phyloP scores from a whole-genome alignment of 2,797 vertebrate species.

The Phyllotis vaccarum region DNA sequence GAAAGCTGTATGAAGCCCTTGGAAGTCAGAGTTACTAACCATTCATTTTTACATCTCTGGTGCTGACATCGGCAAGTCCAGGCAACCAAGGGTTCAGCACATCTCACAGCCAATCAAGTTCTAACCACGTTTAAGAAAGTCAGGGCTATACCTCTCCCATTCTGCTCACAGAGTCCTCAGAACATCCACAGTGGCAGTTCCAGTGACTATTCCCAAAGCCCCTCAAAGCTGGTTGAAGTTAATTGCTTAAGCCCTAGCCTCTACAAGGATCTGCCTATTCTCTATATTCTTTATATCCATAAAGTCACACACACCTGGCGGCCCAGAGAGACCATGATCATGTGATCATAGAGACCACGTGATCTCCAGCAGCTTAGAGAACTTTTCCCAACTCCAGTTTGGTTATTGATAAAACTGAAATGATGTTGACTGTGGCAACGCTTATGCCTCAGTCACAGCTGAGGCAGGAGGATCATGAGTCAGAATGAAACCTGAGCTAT shows the following conservation, averaged over 20 bases:
- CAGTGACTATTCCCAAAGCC: background rate
- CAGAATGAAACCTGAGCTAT: too few relatives aligned
- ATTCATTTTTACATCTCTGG: slow-evolving; percentile 2
- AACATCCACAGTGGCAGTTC: background rate
- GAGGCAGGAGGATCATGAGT: background rate
- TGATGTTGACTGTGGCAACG: background rate
- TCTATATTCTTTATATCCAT: background rate
- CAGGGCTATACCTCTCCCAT: background rate
- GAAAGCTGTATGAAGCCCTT: background rate
- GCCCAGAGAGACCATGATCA: background rate
- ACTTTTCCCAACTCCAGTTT: background rate
- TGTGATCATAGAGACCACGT: background rate
- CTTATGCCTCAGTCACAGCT: too few relatives aligned
- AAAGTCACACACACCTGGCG: background rate
- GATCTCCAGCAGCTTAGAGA: background rate
- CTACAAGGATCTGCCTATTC: background rate
- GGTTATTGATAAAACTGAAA: slow-evolving; percentile 2
- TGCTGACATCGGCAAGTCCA: background rate
- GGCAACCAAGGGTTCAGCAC: background rate
- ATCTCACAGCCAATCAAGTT: background rate
- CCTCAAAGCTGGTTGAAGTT: background rate
- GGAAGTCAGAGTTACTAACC: slow-evolving; percentile 6
- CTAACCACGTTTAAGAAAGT: background rate
- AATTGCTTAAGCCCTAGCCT: background rate
- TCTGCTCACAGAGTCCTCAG: background rate